Evolutionary conservation across 2,113 vertebrate species (phyloP).

Genomic region (Origma solitaria): DNA sequence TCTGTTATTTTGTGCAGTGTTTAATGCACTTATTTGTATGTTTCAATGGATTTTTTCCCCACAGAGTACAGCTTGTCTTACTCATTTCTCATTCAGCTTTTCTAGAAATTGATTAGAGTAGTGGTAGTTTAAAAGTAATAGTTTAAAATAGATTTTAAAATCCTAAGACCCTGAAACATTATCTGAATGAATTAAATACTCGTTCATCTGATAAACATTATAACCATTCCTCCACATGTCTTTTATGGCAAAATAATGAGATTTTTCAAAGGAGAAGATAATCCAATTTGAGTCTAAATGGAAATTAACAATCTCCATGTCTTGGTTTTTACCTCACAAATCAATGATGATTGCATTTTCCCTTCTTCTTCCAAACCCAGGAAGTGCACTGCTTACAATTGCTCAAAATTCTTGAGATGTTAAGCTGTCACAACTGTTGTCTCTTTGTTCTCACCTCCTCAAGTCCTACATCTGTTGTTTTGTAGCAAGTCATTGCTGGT

Average conservation of each 20-base stretch:
- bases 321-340: not conserved
- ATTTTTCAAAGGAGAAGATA: not conserved
- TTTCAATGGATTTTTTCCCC: not conserved
- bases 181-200: not conserved
- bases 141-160: not conserved
- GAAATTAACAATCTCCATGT: not conserved
- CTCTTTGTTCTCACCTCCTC: not conserved
- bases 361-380: not conserved
- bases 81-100: not conserved
- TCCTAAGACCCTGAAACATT: not conserved
- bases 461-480: not conserved
- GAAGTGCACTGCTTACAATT: not conserved
- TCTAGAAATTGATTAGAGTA: not conserved
- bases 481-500: not conserved
- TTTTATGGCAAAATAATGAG: not conserved
- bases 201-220: not conserved
- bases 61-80: not conserved
- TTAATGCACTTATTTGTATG: not conserved
- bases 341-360: not conserved
- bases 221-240: not conserved
- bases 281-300: slow-evolving; percentile 6
- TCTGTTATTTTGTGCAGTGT: not conserved
- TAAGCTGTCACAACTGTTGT: not conserved
- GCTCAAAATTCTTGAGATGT: not conserved
- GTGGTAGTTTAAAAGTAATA: not conserved